phyloP scores from a whole-genome alignment of 2,888 invertebrate species.

The Macrostomum cliftonense region DNA sequence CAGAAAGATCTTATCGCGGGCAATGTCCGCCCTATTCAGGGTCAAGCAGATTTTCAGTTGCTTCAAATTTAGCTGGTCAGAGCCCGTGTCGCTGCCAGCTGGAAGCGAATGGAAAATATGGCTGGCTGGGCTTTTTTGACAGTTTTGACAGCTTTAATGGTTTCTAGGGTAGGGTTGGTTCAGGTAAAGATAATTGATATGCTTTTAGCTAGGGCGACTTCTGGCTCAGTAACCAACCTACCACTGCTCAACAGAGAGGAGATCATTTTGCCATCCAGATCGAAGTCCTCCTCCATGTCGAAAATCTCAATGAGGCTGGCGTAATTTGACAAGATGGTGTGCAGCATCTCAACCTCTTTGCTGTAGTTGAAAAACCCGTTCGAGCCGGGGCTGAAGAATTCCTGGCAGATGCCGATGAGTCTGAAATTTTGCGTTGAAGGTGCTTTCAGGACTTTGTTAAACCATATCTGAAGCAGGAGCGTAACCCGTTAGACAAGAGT shows the following conservation, averaged over 20 bases:
- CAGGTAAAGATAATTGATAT: too few species aligned
- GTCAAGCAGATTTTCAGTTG: slow-evolving; percentile 35
- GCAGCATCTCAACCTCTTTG: slow-evolving; percentile 4
- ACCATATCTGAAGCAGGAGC: too few species aligned
- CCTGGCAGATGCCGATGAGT: too few species aligned
- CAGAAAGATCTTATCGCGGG: slow-evolving; percentile 35
- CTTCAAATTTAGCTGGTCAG: slow-evolving; percentile 17
- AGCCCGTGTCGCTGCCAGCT: slow-evolving; percentile 6
- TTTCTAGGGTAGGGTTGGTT: too few species aligned
- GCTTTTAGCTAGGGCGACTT: too few species aligned
- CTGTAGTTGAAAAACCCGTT: neutral
- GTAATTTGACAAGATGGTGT: slow-evolving; percentile 6
- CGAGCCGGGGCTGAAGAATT: too few species aligned
- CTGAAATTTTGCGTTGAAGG: too few species aligned
- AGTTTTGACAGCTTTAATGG: too few species aligned
- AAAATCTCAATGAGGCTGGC: slow-evolving; percentile 7
- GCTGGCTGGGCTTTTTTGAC: too few species aligned
- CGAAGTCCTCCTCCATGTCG: slow-evolving; percentile 11
- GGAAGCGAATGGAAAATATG: too few species aligned
- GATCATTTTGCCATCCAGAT: slow-evolving; percentile 9
- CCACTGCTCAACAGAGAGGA: slow-evolving; percentile 7
- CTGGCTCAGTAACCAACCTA: neutral
- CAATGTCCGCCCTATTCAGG: slow-evolving; percentile 38
- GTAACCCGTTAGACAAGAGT: too few species aligned
- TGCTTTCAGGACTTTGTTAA: too few species aligned